Conservation (phyloP, 2,113 vertebrate species). For the Cebidichthys violaceus region DNA sequence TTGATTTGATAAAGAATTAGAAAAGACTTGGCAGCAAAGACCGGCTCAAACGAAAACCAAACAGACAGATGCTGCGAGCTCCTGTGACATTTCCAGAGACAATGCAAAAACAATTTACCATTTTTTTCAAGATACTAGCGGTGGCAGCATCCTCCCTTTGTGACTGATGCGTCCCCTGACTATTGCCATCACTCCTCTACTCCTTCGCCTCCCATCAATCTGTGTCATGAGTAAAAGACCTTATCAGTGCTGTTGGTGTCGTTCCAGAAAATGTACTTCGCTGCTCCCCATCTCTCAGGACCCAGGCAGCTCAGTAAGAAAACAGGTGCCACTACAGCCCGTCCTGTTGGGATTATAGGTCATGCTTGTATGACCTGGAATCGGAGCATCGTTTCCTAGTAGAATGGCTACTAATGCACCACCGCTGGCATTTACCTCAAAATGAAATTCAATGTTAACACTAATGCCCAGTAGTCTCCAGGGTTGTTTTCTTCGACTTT, state of each 20-base stretch:
- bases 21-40: constrained; percentile 21
- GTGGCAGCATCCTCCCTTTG: constrained; percentile 43
- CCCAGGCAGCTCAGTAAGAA: constrained; percentile 16
- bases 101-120: constrained; percentile 71
- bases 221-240: constrained; percentile 69
- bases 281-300: constrained; percentile 46
- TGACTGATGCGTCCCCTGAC: constrained; percentile 55
- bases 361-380: neutral
- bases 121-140: constrained; percentile 64
- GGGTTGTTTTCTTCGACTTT: neutral
- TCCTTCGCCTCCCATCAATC: constrained; percentile 67
- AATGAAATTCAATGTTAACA: neutral
- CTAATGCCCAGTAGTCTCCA: neutral
- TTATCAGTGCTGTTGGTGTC: constrained; percentile 71
- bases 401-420: neutral
- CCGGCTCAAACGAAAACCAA: constrained; percentile 32
- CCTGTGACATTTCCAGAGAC: constrained; percentile 71
- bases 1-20: constrained; percentile 45
- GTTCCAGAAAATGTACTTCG: constrained; percentile 64
- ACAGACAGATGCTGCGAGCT: constrained; percentile 40
- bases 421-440: neutral
- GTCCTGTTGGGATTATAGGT: constrained; percentile 1
- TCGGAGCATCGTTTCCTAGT: neutral
- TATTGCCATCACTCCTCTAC: constrained; percentile 58
- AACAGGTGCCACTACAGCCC: neutral